These are phyloP conservation scores for Sceliomorpha sp. DNA, from an alignment of 2,888 invertebrate species.

Conservation along the genomic window DNA sequence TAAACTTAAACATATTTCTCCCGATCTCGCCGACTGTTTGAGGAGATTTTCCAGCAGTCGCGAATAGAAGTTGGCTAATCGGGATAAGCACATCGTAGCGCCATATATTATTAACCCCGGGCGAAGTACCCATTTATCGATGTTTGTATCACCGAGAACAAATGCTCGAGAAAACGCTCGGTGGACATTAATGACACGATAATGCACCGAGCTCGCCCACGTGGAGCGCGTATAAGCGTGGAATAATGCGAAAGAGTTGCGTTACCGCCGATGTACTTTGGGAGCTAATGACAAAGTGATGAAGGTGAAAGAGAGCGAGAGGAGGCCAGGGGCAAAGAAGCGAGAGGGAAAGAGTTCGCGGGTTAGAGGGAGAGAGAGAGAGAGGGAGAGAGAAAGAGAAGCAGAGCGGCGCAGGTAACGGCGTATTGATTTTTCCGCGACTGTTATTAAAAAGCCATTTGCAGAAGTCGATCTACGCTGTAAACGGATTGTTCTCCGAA, in stretches of 20 bases:
- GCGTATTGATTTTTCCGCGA: constrained; percentile 61
- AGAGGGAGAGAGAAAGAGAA: too few relatives aligned
- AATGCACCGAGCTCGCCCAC: constrained; percentile 41
- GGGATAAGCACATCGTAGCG: too few relatives aligned
- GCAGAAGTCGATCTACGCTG: constrained; percentile 40
- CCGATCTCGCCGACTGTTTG: too few relatives aligned
- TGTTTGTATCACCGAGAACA: constrained; percentile 30
- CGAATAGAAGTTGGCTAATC: too few relatives aligned
- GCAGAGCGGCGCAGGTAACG: constrained; percentile 39
- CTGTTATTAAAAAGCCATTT: constrained; percentile 63
- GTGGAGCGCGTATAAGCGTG: constrained; percentile 26
- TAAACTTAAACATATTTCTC: too few relatives aligned
- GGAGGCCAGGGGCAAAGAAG: neutral
- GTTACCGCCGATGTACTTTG: constrained; percentile 31
- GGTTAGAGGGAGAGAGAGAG: constrained; percentile 20
- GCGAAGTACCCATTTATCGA: constrained; percentile 22
- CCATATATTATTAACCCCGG: constrained; percentile 17
- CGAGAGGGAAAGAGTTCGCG: too few relatives aligned
- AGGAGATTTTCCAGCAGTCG: too few relatives aligned
- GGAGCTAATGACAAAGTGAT: constrained; percentile 65
- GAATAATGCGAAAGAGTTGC: constrained; percentile 47
- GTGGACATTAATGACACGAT: constrained; percentile 45
- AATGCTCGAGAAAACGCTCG: constrained; percentile 30
- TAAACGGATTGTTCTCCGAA: constrained; percentile 35
- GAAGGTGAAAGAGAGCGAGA: constrained; percentile 48